Conservation (phyloP, 2,888 invertebrate species). For the Caenorhabditis virilis region DNA sequence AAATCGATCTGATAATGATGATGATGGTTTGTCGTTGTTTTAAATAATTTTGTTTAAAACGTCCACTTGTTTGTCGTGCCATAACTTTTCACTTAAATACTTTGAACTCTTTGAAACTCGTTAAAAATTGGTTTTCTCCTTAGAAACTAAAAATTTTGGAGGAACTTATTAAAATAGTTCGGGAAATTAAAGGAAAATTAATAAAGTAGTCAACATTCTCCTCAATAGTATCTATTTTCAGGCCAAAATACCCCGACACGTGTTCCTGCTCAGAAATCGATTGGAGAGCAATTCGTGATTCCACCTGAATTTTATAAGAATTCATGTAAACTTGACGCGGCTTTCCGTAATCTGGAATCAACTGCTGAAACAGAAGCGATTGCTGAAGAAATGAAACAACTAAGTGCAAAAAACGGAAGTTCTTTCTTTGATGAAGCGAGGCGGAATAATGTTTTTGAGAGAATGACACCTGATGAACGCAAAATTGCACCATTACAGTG, state of each 20-base stretch:
- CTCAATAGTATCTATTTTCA: too few relatives aligned
- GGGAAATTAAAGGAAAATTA: too few relatives aligned
- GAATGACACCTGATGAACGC: conserved; percentile 29
- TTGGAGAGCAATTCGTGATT: conserved; percentile 50
- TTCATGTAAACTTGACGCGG: conserved; percentile 62
- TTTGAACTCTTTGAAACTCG: too few relatives aligned
- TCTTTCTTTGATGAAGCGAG: conserved; percentile 33
- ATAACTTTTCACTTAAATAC: too few relatives aligned
- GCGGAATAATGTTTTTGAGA: conserved; percentile 35
- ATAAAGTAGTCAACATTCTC: too few relatives aligned
- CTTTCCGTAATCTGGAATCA: conserved; percentile 46
- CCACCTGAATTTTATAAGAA: conserved; percentile 59
- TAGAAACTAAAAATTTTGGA: too few relatives aligned
- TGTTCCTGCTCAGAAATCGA: conserved; percentile 23
- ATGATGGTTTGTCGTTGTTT: conserved; percentile 1
- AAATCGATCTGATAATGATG: conserved; percentile 2
- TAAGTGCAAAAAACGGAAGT: conserved; percentile 19
- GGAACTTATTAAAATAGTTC: too few relatives aligned
- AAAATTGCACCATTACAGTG: conserved; percentile 17
- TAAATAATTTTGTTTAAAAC: conserved; percentile 2
- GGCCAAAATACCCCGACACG: conserved; percentile 18
- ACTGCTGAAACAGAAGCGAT: conserved; percentile 53
- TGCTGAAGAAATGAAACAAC: conserved; percentile 34
- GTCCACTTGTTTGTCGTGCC: background rate
- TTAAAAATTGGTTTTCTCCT: too few relatives aligned